A percentile compares a stretch with the other conserved stretches of the same genome.
Evolutionary conservation across 1,140 invertebrate species (phyloP).

Genomic region (Augochlora pura): DNA sequence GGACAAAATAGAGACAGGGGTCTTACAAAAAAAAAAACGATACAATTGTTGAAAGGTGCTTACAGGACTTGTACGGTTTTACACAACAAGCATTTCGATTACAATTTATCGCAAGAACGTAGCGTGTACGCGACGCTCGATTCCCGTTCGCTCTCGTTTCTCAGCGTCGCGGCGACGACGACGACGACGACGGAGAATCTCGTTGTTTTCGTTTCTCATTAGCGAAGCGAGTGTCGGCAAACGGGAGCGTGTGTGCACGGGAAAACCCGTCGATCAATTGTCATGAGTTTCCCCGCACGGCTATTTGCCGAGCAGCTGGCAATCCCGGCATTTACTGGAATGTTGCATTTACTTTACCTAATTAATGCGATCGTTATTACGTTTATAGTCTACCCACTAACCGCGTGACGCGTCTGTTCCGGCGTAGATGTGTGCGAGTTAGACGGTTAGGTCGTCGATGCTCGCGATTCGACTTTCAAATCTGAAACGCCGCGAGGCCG

Average conservation of each 20-base stretch:
- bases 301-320: slow-evolving; percentile 56
- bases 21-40: background rate
- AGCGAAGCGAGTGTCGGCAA: background rate
- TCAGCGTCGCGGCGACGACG: background rate
- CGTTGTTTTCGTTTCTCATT: slow-evolving; percentile 5
- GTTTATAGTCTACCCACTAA: slow-evolving; percentile 35
- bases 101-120: background rate
- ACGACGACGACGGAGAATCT: background rate
- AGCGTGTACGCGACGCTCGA: background rate
- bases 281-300: background rate
- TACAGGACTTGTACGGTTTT: slow-evolving; percentile 15
- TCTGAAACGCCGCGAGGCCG: background rate
- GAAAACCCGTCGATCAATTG: slow-evolving; percentile 36
- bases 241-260: background rate
- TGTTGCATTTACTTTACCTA: slow-evolving; percentile 69
- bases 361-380: slow-evolving; percentile 57
- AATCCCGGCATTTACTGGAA: slow-evolving; percentile 71
- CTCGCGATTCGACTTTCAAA: slow-evolving; percentile 33
- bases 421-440: background rate
- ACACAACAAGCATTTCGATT: background rate
- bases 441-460: no score
- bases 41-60: background rate
- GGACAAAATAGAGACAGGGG: no score
- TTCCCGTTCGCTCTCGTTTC: background rate
- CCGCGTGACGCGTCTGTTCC: slow-evolving; percentile 10